phyloP scores from a whole-genome alignment of 2,888 invertebrate genomes.

The Hypomecis punctinalis region DNA sequence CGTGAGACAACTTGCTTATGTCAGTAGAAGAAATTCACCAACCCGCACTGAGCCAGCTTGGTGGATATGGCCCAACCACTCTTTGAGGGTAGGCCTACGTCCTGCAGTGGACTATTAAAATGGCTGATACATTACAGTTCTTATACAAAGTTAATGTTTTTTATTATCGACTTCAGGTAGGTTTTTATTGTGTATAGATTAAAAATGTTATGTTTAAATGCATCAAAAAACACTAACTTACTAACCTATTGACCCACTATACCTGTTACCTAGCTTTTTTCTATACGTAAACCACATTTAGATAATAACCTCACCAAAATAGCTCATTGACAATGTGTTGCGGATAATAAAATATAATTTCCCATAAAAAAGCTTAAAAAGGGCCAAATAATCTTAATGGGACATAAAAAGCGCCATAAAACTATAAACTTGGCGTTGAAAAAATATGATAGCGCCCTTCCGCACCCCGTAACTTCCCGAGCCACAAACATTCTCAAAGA shows the following conservation, averaged over 20 bases:
- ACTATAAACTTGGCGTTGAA: conserved; percentile 61
- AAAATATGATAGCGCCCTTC: conserved; percentile 72
- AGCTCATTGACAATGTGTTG: conserved; percentile 69
- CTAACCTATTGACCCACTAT: neutral
- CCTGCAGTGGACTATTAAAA: no score
- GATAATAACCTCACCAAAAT: conserved; percentile 35
- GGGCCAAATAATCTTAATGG: conserved; percentile 77
- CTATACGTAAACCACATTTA: neutral
- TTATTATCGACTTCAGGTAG: no score
- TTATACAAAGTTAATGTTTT: no score
- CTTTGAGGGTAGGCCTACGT: no score
- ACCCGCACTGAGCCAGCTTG: no score
- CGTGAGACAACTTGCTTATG: no score
- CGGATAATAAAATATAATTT: conserved; percentile 78
- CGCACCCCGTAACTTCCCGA: conserved; percentile 64
- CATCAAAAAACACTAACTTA: neutral
- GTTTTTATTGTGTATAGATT: no score
- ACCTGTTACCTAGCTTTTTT: neutral
- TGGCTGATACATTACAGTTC: no score
- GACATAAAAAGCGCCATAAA: conserved; percentile 70
- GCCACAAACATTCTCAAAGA: conserved; percentile 68
- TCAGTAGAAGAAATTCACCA: no score
- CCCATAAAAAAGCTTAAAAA: conserved; percentile 66
- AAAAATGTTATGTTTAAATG: neutral
- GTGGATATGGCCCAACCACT: no score